Base-by-base conservation (phyloP, 2,113 vertebrate species). In the Pogona vitticeps region DNA sequence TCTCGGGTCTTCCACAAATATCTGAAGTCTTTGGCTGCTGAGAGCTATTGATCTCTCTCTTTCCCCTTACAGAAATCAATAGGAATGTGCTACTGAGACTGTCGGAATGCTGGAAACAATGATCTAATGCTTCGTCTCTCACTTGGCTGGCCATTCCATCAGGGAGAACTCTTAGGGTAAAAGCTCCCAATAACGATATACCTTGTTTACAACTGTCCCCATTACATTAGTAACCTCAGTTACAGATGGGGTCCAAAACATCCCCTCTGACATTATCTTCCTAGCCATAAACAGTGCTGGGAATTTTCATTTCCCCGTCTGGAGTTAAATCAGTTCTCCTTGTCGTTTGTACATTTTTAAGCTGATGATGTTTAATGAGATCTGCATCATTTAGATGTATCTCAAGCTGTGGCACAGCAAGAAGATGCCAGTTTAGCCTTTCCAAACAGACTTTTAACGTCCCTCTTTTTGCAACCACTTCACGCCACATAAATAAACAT, bases 321-420 rank as follows among this genome's bases (percentile, higher is more conserved):
- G 21, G 18, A 68, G 70, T 63, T 89, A 3, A 17, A 86, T 77
- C 46, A 46, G 17, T 88, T 79, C 84, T 90, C 67, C 79, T 91
- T 59, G 75, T 91, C 88, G 90, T 84, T 77, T 20, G 38, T 89
- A 38, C 0, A 0, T 28, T 84, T 91, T 89, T 79, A 90, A 88
- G 80, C 2, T 65, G 82, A 91, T 88, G 20, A 21, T 88, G 73
- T 88, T 94, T 95, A 95, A 96, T 88, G 88, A 93, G 88, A 90
- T 21, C 88, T 72, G 36, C 77, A 3, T 79, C 67, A 3, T 63
- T 92, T 86, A 88, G 84, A 86, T 6, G 80, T 86, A 82, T 88
- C 81, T 90, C 95, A 89, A 88, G 88, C 92, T 95, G 94, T 75
- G 94, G 88, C 93, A 92, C 92, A 89, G 87, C 91, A 85, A 94